Evolutionary conservation across 2,113 vertebrate species (phyloP).

Genomic region (Cyprinodon tularosa): DNA sequence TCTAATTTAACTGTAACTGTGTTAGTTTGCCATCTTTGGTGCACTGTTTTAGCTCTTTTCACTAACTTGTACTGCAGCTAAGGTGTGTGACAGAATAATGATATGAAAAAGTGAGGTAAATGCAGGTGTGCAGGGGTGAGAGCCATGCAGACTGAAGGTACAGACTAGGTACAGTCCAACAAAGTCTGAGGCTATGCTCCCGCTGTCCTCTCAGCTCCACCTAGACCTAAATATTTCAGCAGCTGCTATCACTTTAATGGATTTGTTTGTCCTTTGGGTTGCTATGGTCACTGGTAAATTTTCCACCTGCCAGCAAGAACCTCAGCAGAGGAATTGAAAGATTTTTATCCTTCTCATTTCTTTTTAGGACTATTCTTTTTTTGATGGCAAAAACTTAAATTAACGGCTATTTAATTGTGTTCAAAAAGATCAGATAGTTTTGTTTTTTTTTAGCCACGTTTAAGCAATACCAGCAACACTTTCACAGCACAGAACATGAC

Average conservation of each 20-base stretch:
- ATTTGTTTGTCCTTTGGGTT: slow-evolving; percentile 43
- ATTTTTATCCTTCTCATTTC: background rate
- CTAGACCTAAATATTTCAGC: slow-evolving; percentile 71
- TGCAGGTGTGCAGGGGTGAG: background rate
- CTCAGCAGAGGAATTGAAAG: background rate
- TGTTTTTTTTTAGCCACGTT: background rate
- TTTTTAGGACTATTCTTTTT: background rate
- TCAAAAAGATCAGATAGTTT: no score
- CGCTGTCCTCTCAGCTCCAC: slow-evolving; percentile 47
- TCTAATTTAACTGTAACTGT: no score
- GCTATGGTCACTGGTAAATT: slow-evolving; percentile 27
- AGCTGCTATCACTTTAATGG: slow-evolving; percentile 58
- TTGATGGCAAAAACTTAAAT: no score
- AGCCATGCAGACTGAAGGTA: no score
- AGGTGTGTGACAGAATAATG: background rate
- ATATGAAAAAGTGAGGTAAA: background rate
- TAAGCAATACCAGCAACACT: background rate
- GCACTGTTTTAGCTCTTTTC: background rate
- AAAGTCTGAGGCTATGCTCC: slow-evolving; percentile 19
- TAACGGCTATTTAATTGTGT: background rate
- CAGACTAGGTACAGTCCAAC: background rate
- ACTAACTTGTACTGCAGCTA: background rate
- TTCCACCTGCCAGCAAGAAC: slow-evolving; percentile 2
- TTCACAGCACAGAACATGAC: background rate
- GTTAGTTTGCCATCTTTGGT: background rate